Evolutionary conservation across 2,888 invertebrate genomes (phyloP), one percentile per base, ranked within the genome.

Genomic region (Hypolimnas misippus): DNA sequence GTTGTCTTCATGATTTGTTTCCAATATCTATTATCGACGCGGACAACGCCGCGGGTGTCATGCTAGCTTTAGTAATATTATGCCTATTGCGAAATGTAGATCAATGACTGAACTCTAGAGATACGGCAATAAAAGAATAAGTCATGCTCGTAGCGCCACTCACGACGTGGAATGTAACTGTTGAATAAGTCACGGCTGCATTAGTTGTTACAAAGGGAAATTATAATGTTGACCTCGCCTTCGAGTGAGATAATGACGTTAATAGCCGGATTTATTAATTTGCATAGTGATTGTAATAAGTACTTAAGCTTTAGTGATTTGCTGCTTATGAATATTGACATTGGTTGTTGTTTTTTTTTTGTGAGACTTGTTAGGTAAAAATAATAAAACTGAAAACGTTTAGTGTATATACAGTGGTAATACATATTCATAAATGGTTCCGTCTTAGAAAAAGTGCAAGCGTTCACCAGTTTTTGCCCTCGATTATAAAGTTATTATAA

Each of bases 221-320:
- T 59, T 31, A 33, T 44, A 53, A 21, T 35, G 35, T 25, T 35
- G 59, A 46, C 53, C 59, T 60, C 46, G 44, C 33, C 42, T 53
- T 53, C 8, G 33, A 44, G 14, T 38, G 53, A 17, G 42, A 25
- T 49, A 25, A 49, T 29, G n/a, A 49, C 29, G 10, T 14, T 49
- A 25, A 46, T 21, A 49, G 25, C 49, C 49, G 25, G 49, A 49
- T 14, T 49, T 8, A 40, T 40, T 40, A 5, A 14, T 40, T 38
- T 38, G 35, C 35, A 38, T 38, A 12, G n/a, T 38, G 1, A 38
- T 38, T 12, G 12, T 38, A 3, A 25, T 25, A 25, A n/a, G 35
- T n/a, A 38, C 35, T 12, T 38, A 33, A 38, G 35, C n/a, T 38
- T n/a, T n/a, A 38, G 12, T n/a, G 35, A 38, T n/a, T 38, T 4